phyloP scores from a whole-genome alignment of 2,113 vertebrate species.

The Hypomesus transpacificus region DNA sequence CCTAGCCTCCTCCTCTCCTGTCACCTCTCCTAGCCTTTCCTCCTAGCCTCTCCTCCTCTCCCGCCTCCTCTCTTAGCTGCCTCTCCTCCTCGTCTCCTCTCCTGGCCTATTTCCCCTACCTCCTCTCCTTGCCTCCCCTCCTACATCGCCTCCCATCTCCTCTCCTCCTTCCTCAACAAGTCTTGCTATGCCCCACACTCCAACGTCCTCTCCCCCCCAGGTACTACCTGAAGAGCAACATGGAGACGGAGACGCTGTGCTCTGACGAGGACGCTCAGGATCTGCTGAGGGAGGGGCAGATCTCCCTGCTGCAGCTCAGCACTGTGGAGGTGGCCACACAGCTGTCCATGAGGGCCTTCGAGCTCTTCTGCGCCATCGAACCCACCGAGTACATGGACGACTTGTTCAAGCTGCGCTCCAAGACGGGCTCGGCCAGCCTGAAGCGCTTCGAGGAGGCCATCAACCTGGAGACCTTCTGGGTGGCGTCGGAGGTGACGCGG shows the following conservation, averaged over 20 bases:
- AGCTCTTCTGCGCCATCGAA: slow-evolving; percentile 95
- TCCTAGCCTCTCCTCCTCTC: neutral
- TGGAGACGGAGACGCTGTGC: slow-evolving; percentile 97
- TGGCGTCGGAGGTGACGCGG: slow-evolving; percentile 90
- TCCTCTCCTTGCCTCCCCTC: neutral
- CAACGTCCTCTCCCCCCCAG: slow-evolving; percentile 52
- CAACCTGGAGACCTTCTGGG: slow-evolving; percentile 99
- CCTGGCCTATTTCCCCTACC: neutral
- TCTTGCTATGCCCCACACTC: neutral
- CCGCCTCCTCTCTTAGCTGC: neutral
- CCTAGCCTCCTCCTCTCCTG: neutral
- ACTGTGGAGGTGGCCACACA: slow-evolving; percentile 95
- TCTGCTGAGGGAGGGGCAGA: slow-evolving; percentile 88
- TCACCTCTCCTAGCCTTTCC: neutral
- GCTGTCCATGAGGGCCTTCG: slow-evolving; percentile 95
- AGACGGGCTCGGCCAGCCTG: slow-evolving; percentile 83
- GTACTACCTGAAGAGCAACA: slow-evolving; percentile 98
- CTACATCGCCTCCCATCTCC: neutral
- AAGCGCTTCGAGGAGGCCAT: slow-evolving; percentile 97
- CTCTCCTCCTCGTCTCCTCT: neutral
- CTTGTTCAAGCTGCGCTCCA: slow-evolving; percentile 89
- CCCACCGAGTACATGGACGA: slow-evolving; percentile 98
- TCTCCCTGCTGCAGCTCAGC: slow-evolving; percentile 90
- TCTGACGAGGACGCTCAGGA: slow-evolving; percentile 98
- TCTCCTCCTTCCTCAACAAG: neutral